A percentile compares a stretch with the other conserved stretches of the same genome.
Evolutionary conservation across 2,888 invertebrate genomes (phyloP).

Genomic region (Pharmacophagus antenor): DNA sequence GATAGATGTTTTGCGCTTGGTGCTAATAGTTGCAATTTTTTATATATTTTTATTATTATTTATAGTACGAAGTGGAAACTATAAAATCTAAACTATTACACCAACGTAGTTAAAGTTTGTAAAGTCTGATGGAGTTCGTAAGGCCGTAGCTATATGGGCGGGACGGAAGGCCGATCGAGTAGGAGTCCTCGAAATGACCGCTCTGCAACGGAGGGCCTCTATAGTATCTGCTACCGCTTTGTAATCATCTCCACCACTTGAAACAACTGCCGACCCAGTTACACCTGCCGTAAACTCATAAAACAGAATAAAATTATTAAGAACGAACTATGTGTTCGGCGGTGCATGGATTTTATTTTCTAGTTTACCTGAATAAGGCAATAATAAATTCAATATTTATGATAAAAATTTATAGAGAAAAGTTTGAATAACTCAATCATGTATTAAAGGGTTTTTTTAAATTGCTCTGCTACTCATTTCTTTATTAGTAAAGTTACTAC

Average conservation of each 20-base stretch:
- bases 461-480: too few relatives aligned
- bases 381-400: neutral
- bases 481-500: too few relatives aligned
- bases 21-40: too few relatives aligned
- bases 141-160: conserved; percentile 1
- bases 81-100: neutral
- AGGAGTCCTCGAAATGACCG: conserved; percentile 66
- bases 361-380: neutral
- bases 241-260: conserved; percentile 46
- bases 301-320: neutral
- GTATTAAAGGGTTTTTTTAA: too few relatives aligned
- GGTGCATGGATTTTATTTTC: neutral
- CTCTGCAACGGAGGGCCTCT: conserved; percentile 59
- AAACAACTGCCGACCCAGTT: conserved; percentile 41
- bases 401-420: too few relatives aligned
- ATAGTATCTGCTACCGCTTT: conserved; percentile 49
- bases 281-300: conserved; percentile 5
- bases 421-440: too few relatives aligned
- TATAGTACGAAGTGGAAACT: neutral
- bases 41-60: too few relatives aligned
- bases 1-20: too few relatives aligned
- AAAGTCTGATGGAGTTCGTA: conserved; percentile 13
- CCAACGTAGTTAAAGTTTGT: conserved; percentile 4
- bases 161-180: conserved; percentile 57
- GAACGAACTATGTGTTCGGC: neutral